phyloP scores from a whole-genome alignment of 1,140 invertebrate species.

The Diploscapter pachys region DNA sequence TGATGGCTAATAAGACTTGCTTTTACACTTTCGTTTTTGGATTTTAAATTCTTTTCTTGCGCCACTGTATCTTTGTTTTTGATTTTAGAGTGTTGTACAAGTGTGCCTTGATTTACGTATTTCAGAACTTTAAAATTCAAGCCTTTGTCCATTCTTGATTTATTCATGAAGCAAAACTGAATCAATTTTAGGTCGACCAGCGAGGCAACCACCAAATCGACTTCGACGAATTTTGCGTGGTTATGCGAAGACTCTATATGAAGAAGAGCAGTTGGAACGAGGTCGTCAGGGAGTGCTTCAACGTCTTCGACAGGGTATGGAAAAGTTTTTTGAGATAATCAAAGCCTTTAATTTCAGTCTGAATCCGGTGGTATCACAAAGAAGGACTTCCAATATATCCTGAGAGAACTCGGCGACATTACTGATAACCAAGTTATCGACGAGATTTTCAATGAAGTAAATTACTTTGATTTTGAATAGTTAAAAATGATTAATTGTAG shows the following conservation, averaged over 20 bases:
- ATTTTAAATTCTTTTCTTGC: too few species aligned
- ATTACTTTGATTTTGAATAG: background rate
- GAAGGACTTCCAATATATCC: conserved; percentile 55
- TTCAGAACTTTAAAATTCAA: background rate
- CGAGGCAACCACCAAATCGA: conserved; percentile 57
- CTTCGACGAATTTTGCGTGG: conserved; percentile 51
- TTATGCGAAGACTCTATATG: conserved; percentile 55
- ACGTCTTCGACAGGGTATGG: conserved; percentile 53
- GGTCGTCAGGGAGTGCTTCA: conserved; percentile 54
- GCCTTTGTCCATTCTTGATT: background rate
- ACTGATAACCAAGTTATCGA: conserved; percentile 49
- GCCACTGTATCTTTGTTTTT: too few species aligned
- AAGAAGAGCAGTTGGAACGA: conserved; percentile 58
- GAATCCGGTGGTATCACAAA: conserved; percentile 50
- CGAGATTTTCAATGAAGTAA: conserved; percentile 47
- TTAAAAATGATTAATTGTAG: background rate
- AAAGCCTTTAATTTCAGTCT: conserved; percentile 40
- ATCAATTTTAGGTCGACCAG: conserved; percentile 42
- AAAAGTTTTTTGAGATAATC: conserved; percentile 11
- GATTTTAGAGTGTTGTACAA: background rate
- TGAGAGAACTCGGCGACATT: conserved; percentile 55
- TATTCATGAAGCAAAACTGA: background rate
- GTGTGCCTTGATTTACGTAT: conserved; percentile 2
- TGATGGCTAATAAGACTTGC: too few species aligned
- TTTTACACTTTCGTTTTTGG: too few species aligned